Base-by-base conservation (phyloP, 2,113 vertebrate genomes). In the Aplodontia rufa region DNA sequence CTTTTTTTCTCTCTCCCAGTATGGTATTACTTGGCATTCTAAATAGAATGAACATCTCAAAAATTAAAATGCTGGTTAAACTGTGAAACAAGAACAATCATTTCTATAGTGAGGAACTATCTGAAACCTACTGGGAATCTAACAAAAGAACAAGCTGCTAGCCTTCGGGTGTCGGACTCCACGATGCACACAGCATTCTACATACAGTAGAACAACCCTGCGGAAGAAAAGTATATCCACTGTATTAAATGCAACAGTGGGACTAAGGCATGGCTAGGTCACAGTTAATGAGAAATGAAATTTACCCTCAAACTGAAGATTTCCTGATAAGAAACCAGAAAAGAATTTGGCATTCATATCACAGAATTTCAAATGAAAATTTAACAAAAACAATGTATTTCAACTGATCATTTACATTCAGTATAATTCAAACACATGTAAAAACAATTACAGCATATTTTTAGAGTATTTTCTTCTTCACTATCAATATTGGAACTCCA, bases 311-410 rank as follows among this genome's bases (percentile, higher is more conserved):
- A 37, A 81, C 6, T 75, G 89, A 45, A 53, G 30, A 76, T 68
- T 69, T 81, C n/a, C 83, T 30, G 26, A 66, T 78, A 81, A 86
- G 26, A 89, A 89, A 75, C 10, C 30, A 93, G 19, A 64, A 81
- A 8, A 42, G 24, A 87, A 94, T 28, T 47, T 85, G 35, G 75
- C 45, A 7, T 14, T 82, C 47, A 2, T 16, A 84, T n/a, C 22
- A 87, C 68, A 84, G 42, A n/a, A 75, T 93, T 87, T 86, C 86
- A 87, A 76, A 87, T n/a, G 17, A 68, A 92, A 94, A 76, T 76
- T 51, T 71, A 95, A 55, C 72, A 14, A 91, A 64, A 84, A 74
- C 0, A 55, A 13, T 74, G 45, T 20, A 60, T 89, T 53, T 17
- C 90, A 26, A 45, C 24, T 74, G 16, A 69, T 72, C 37, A 79